Evolutionary conservation across 1,140 invertebrate species (phyloP).

Genomic region (Saccostrea glomerata): DNA sequence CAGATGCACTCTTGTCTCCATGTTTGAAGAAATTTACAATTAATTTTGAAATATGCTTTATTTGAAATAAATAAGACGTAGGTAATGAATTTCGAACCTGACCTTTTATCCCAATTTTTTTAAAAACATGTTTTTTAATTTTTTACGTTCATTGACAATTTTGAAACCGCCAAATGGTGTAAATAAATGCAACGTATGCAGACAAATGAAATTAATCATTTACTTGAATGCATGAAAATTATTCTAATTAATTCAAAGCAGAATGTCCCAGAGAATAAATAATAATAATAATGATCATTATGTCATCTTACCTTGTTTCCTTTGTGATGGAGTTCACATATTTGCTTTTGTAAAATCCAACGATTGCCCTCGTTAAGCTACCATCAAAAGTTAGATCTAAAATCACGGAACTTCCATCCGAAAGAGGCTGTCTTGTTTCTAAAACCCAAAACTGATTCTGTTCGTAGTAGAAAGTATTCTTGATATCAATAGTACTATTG

Average conservation of each 20-base stretch:
- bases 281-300: too few relatives aligned
- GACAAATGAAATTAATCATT: too few relatives aligned
- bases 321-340: slow-evolving; percentile 83
- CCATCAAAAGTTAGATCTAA: slow-evolving; percentile 83
- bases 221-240: too few relatives aligned
- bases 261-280: too few relatives aligned
- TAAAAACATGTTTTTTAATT: not conserved
- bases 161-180: not conserved
- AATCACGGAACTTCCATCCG: slow-evolving; percentile 73
- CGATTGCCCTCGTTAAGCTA: slow-evolving; percentile 83
- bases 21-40: too few relatives aligned
- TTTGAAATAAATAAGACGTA: too few relatives aligned
- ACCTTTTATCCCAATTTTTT: not conserved
- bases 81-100: too few relatives aligned
- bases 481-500: slow-evolving; percentile 64
- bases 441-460: slow-evolving; percentile 86
- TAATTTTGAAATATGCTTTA: too few relatives aligned
- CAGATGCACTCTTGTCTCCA: too few relatives aligned
- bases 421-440: slow-evolving; percentile 78
- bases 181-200: too few relatives aligned
- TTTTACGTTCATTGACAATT: not conserved
- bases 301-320: slow-evolving; percentile 70
- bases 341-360: slow-evolving; percentile 89
- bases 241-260: too few relatives aligned
- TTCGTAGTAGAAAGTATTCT: slow-evolving; percentile 79